Conservation (phyloP, 2,113 vertebrate species). For the Catharus fuscescens region DNA sequence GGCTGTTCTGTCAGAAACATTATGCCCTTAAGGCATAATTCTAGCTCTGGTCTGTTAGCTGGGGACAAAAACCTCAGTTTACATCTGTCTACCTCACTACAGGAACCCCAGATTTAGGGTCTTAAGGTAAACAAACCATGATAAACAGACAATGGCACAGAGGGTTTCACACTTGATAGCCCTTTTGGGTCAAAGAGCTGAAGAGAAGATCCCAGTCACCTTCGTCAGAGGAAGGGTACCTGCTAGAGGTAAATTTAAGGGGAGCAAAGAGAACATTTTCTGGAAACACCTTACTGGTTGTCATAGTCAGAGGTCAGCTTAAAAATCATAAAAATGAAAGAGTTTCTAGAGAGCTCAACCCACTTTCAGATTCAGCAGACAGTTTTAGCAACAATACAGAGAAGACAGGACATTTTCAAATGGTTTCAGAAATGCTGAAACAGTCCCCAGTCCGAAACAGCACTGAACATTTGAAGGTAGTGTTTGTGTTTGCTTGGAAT, state of each 20-base stretch:
- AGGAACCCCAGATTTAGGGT: neutral
- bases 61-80: neutral
- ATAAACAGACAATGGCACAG: neutral
- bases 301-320: neutral
- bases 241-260: neutral
- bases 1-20: neutral
- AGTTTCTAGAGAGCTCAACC: neutral
- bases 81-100: neutral
- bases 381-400: neutral
- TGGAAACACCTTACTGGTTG: neutral
- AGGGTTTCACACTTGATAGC: neutral
- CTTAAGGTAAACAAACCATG: neutral
- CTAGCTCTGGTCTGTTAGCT: neutral
- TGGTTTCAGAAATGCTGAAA: neutral
- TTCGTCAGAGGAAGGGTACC: neutral
- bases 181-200: neutral
- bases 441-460: neutral
- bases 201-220: neutral
- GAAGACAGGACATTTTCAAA: neutral
- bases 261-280: neutral
- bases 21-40: neutral
- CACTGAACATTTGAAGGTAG: neutral
- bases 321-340: neutral
- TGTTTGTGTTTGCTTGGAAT: neutral
- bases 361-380: constrained; percentile 19